Percentiles rank a stretch among this genome's conserved stretches.
Evolutionary conservation across 1,140 invertebrate species (phyloP).

Genomic region (Drosophila arawakana): DNA sequence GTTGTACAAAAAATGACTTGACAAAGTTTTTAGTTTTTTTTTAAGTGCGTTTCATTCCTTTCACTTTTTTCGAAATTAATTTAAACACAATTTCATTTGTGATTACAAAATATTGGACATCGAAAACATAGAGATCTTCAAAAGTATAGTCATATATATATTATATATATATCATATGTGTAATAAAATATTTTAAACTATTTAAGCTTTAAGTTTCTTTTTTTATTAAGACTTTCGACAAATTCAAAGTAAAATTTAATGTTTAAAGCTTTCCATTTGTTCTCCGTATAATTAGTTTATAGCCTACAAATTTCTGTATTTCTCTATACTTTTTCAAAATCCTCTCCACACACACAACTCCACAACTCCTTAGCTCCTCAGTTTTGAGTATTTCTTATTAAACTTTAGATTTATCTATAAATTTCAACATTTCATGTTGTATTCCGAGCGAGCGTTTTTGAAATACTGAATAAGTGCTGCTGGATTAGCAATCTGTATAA

Average conservation of each 20-base stretch:
- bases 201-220: constrained; percentile 44
- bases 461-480: constrained; percentile 27
- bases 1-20: constrained; percentile 55
- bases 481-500: constrained; percentile 6
- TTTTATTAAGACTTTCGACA: constrained; percentile 53
- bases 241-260: constrained; percentile 62
- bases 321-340: constrained; percentile 5
- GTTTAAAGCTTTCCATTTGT: constrained; percentile 71
- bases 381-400: constrained; percentile 1
- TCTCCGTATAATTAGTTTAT: constrained; percentile 52
- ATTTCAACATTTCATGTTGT: constrained; percentile 46
- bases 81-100: constrained; percentile 63
- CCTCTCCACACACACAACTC: constrained; percentile 12
- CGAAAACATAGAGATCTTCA: constrained; percentile 77
- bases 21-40: constrained; percentile 19
- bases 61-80: constrained; percentile 37
- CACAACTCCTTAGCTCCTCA: constrained; percentile 3
- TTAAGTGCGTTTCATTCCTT: constrained; percentile 4
- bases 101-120: constrained; percentile 73
- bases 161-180: constrained; percentile 54
- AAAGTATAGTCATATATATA: constrained; percentile 71
- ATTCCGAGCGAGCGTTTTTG: constrained; percentile 24
- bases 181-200: constrained; percentile 60
- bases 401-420: constrained; percentile 5
- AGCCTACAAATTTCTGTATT: constrained; percentile 14